phyloP scores from a whole-genome alignment of 2,888 invertebrate genomes.

The Sminthurinus aureus region DNA sequence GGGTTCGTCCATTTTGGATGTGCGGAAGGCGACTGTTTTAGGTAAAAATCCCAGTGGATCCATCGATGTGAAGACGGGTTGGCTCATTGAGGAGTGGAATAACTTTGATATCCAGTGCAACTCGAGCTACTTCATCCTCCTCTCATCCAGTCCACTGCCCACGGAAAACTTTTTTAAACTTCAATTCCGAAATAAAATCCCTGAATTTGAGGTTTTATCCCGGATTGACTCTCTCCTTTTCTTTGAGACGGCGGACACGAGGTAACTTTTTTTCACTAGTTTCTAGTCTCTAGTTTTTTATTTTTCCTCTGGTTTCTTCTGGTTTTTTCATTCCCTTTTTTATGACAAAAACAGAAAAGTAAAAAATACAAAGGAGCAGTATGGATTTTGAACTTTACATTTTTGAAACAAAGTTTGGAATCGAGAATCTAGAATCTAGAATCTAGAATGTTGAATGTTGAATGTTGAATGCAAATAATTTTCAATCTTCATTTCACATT shows the following conservation, averaged over 20 bases:
- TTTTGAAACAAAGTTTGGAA: no score
- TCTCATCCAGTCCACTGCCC: slow-evolving; percentile 13
- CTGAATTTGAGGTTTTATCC: slow-evolving; percentile 44
- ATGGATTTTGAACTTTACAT: no score
- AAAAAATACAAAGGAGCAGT: no score
- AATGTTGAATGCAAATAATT: no score
- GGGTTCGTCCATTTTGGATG: slow-evolving; percentile 44
- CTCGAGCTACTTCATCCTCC: slow-evolving; percentile 47
- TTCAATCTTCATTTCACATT: neutral
- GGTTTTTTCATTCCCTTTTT: neutral
- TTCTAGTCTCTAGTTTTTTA: neutral
- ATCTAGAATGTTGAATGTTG: no score
- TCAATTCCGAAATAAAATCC: slow-evolving; percentile 53
- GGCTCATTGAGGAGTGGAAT: slow-evolving; percentile 54
- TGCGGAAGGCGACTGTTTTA: slow-evolving; percentile 49
- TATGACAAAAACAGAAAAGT: no score
- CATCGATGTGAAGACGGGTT: slow-evolving; percentile 48
- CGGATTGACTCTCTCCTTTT: slow-evolving; percentile 48
- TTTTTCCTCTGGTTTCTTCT: neutral
- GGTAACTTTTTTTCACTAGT: slow-evolving; percentile 23
- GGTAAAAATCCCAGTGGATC: slow-evolving; percentile 49
- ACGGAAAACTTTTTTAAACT: slow-evolving; percentile 48
- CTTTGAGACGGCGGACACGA: slow-evolving; percentile 36
- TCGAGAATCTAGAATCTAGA: no score
- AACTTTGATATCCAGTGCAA: slow-evolving; percentile 51